phyloP scores from a whole-genome alignment of 2,113 vertebrate genomes.

The Cardinalis cardinalis region DNA sequence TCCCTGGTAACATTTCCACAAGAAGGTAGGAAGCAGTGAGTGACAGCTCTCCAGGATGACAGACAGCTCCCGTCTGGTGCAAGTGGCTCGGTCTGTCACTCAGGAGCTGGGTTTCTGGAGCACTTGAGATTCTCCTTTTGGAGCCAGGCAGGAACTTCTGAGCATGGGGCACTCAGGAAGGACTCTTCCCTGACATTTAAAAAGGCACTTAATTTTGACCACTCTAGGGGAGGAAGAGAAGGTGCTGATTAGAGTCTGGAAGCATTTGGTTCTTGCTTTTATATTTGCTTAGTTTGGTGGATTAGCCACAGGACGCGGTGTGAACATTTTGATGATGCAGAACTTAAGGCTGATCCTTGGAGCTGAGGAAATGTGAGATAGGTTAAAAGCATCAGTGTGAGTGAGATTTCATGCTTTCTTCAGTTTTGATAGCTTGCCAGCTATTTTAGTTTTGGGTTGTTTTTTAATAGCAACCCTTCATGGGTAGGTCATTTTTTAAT shows the following conservation, averaged over 20 bases:
- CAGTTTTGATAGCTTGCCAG: slow-evolving; percentile 45
- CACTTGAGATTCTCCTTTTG: slow-evolving; percentile 55
- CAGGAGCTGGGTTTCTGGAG: slow-evolving; percentile 57
- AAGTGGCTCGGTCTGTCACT: slow-evolving; percentile 45
- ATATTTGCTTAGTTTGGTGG: slow-evolving; percentile 69
- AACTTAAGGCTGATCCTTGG: slow-evolving; percentile 62
- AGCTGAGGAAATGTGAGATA: slow-evolving; percentile 55
- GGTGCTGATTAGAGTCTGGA: slow-evolving; percentile 57
- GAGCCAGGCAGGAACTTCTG: slow-evolving; percentile 41
- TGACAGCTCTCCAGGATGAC: slow-evolving; percentile 35
- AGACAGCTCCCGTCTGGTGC: slow-evolving; percentile 51
- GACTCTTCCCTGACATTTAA: slow-evolving; percentile 59
- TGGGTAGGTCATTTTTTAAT: slow-evolving; percentile 26
- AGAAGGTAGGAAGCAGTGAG: slow-evolving; percentile 42
- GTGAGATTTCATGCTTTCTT: slow-evolving; percentile 46
- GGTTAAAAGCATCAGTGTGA: slow-evolving; percentile 53
- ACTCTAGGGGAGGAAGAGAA: slow-evolving; percentile 50
- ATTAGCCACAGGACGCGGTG: slow-evolving; percentile 50
- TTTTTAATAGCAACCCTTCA: slow-evolving; percentile 15
- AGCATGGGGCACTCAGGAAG: slow-evolving; percentile 48
- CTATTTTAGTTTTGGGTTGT: background rate
- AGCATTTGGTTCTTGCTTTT: slow-evolving; percentile 64
- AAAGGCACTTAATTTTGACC: slow-evolving; percentile 61
- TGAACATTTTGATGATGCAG: slow-evolving; percentile 61
- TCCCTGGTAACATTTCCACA: background rate